A percentile compares a stretch with the other conserved stretches of the same genome.
These are phyloP conservation scores for Ibycter americanus DNA, from an alignment of 2,797 vertebrate species.

Conservation along the genomic window DNA sequence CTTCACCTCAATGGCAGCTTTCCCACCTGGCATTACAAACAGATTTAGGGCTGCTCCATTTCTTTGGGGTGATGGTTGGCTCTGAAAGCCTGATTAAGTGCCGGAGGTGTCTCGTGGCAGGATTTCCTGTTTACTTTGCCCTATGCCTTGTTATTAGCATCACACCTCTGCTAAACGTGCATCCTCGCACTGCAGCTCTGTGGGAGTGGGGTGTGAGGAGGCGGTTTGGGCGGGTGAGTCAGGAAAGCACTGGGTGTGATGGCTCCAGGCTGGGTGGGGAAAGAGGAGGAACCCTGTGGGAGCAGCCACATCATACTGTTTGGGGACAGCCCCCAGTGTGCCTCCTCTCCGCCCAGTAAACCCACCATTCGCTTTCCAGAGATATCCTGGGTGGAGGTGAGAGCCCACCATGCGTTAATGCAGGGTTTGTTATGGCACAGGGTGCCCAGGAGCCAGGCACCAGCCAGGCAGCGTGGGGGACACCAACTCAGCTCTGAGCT, in stretches of 20 bases:
- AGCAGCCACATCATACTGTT: fast-evolving
- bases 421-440: background rate
- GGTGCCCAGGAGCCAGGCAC: fast-evolving
- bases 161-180: background rate
- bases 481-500: background rate
- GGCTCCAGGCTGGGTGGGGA: background rate
- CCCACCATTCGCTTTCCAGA: background rate
- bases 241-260: background rate
- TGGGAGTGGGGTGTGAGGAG: fast-evolving
- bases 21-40: background rate
- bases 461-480: background rate
- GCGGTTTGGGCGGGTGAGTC: background rate
- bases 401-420: background rate
- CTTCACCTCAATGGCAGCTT: fast-evolving
- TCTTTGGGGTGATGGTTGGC: background rate
- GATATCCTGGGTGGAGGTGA: fast-evolving
- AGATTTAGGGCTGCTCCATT: background rate
- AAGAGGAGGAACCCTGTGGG: background rate
- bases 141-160: background rate
- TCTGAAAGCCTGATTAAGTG: background rate
- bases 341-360: background rate
- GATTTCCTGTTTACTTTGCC: slow-evolving; percentile 49
- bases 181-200: background rate
- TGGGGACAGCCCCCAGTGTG: background rate
- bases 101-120: background rate